These are phyloP conservation scores for Allacma fusca DNA, from an alignment of 2,888 invertebrate genomes.

Conservation along the genomic window DNA sequence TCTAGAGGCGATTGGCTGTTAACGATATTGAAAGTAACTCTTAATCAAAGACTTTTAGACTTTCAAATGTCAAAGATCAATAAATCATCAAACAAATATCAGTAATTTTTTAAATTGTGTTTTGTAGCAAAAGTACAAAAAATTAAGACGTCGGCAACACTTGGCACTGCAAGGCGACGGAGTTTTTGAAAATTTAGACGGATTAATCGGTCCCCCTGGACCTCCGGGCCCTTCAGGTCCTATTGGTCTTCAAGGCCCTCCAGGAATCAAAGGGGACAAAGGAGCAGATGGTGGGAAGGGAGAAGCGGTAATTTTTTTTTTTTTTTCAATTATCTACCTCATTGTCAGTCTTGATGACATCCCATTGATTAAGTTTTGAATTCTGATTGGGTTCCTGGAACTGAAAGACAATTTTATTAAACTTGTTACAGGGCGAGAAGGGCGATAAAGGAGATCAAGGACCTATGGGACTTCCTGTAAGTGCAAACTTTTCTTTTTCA, in stretches of 20 bases:
- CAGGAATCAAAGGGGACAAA: slow-evolving; percentile 85
- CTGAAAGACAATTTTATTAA: not conserved
- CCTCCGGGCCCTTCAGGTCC: slow-evolving; percentile 66
- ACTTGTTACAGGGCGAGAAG: slow-evolving; percentile 74
- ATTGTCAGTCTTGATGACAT: not conserved
- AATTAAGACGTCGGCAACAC: slow-evolving; percentile 78
- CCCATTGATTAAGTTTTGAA: too few species aligned
- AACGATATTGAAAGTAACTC: too few species aligned
- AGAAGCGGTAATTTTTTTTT: slow-evolving; percentile 74
- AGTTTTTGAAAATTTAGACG: slow-evolving; percentile 76
- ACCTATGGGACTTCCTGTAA: slow-evolving; percentile 95
- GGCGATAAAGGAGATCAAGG: slow-evolving; percentile 86
- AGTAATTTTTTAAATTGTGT: not conserved
- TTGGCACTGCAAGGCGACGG: slow-evolving; percentile 74
- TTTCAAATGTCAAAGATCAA: too few species aligned
- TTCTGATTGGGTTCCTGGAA: too few species aligned
- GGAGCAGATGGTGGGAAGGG: slow-evolving; percentile 84
- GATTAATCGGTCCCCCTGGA: slow-evolving; percentile 62
- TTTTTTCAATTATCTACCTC: not conserved
- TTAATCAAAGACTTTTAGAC: too few species aligned
- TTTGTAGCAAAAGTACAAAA: slow-evolving; percentile 78
- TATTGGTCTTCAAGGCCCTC: slow-evolving; percentile 75
- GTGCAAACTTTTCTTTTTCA: slow-evolving; percentile 66
- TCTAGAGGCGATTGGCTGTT: too few species aligned
- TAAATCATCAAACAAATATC: too few species aligned